Evolutionary conservation across 2,113 vertebrate genomes (phyloP).

Genomic region (Myanophis thanlyinensis): DNA sequence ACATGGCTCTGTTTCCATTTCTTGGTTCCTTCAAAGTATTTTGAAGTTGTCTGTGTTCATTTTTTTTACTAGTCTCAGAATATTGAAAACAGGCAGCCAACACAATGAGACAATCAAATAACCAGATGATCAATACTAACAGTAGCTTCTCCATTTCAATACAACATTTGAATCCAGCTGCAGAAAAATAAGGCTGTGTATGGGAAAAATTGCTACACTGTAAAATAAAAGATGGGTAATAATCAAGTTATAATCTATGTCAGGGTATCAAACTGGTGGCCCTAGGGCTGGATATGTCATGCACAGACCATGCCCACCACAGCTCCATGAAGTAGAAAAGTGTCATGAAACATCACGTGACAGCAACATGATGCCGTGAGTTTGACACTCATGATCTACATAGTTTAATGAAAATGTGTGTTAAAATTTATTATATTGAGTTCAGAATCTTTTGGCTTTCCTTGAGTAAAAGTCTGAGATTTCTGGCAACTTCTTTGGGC

Average conservation of each 20-base stretch:
- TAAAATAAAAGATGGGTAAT: not conserved
- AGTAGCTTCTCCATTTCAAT: not conserved
- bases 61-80: not conserved
- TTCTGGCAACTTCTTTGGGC: not conserved
- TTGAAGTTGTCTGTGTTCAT: not conserved
- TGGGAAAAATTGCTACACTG: not conserved
- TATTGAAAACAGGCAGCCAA: not conserved
- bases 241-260: not conserved
- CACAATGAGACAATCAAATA: not conserved
- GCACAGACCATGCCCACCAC: too few species aligned
- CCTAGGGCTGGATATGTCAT: too few species aligned
- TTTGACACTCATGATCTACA: not conserved
- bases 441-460: not conserved
- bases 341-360: too few species aligned
- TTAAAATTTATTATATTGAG: not conserved
- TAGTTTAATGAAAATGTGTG: not conserved
- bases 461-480: not conserved
- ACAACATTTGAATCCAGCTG: not conserved
- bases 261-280: too few species aligned
- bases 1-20: not conserved
- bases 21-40: not conserved
- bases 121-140: not conserved
- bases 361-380: too few species aligned
- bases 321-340: too few species aligned
- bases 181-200: not conserved